phyloP scores from a whole-genome alignment of 2,113 vertebrate genomes.

The Nothocercus nigrocapillus region DNA sequence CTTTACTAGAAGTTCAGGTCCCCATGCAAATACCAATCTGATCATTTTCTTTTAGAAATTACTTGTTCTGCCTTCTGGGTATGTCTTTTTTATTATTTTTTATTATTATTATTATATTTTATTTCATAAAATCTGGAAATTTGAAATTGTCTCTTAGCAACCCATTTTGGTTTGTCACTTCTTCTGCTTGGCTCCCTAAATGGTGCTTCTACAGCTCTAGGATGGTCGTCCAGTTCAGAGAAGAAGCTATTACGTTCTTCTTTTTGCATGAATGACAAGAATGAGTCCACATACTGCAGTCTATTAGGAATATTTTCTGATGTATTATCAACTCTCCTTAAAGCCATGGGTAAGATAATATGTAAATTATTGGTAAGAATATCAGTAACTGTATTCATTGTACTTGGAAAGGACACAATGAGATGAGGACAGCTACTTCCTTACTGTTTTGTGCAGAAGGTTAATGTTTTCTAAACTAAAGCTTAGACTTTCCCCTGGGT shows the following conservation, averaged over 20 bases:
- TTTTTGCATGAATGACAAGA: neutral
- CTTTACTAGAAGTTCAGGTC: neutral
- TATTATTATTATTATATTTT: neutral
- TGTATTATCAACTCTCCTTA: slow-evolving; percentile 21
- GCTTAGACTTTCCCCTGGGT: neutral
- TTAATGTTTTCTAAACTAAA: neutral
- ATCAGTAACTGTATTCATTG: neutral
- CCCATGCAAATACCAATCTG: neutral
- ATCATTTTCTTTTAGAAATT: neutral
- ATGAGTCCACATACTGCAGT: neutral
- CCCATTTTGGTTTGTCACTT: neutral
- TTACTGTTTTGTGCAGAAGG: neutral
- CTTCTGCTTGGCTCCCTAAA: slow-evolving; percentile 1
- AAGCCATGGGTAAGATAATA: slow-evolving; percentile 17
- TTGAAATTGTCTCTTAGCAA: slow-evolving; percentile 59
- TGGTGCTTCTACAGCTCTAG: neutral
- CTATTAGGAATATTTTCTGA: neutral
- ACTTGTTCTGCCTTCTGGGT: neutral
- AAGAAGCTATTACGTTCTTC: neutral
- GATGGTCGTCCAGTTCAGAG: neutral
- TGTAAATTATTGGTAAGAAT: slow-evolving; percentile 7
- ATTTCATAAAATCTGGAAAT: neutral
- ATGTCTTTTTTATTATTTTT: neutral
- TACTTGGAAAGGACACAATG: neutral
- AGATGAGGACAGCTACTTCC: neutral